Percentiles rank a stretch among this genome's conserved stretches.
Conservation (phyloP, 2,113 vertebrate species). For the Tragelaphus strepsiceros region DNA sequence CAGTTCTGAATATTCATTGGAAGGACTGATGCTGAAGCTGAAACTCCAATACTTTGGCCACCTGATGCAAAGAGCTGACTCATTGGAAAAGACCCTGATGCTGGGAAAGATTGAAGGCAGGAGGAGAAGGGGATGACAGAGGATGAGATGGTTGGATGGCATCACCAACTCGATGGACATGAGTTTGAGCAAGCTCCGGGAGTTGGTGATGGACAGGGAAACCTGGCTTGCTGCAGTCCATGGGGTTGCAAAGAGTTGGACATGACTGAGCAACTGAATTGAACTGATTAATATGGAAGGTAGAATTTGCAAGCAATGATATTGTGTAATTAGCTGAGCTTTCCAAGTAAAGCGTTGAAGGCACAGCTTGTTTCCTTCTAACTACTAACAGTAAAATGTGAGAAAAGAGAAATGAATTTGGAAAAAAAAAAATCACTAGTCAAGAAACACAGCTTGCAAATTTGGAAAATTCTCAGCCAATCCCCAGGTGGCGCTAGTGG, state of each 20-base stretch:
- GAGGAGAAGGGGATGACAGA: not conserved
- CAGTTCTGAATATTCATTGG: not conserved
- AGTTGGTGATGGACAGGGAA: not conserved
- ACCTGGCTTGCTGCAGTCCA: not conserved
- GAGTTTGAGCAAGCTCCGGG: not conserved
- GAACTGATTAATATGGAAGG: not conserved
- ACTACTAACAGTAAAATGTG: not conserved
- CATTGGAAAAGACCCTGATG: not conserved
- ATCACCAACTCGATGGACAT: not conserved
- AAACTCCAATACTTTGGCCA: not conserved
- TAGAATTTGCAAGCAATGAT: not conserved
- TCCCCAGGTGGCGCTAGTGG: not conserved
- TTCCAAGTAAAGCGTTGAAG: not conserved
- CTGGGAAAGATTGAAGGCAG: not conserved
- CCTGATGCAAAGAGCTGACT: fast-evolving
- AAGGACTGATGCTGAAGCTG: not conserved
- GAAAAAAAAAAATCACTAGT: not conserved
- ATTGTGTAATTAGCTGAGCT: not conserved
- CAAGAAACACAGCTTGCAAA: not conserved
- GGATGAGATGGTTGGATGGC: not conserved
- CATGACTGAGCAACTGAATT: not conserved
- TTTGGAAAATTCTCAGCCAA: not conserved
- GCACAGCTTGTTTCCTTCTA: not conserved
- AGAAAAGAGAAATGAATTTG: not conserved
- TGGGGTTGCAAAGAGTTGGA: not conserved